phyloP scores from a whole-genome alignment of 1,140 invertebrate genomes.

The Aleiodes sp. region DNA sequence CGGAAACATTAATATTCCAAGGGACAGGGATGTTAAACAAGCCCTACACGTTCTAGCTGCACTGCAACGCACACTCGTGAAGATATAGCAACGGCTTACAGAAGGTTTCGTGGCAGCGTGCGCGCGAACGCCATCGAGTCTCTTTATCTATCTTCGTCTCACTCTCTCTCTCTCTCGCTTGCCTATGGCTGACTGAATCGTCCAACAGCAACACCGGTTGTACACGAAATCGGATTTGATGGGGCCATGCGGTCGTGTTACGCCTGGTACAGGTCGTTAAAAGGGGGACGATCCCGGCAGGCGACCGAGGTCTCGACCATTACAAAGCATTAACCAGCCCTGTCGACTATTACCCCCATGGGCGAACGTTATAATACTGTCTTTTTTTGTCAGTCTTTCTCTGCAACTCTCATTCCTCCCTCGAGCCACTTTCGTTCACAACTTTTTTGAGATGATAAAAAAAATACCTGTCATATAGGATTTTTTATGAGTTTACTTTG shows the following conservation, averaged over 20 bases:
- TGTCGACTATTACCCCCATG: constrained; percentile 33
- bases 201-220: constrained; percentile 21
- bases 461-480: not conserved
- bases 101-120: not conserved
- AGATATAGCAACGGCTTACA: not conserved
- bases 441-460: not conserved
- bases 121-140: not conserved
- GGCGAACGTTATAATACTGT: constrained; percentile 25
- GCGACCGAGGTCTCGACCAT: constrained; percentile 35
- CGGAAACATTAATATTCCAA: constrained; percentile 34
- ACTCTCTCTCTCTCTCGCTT: not conserved
- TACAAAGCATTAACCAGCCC: constrained; percentile 40
- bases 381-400: constrained; percentile 19
- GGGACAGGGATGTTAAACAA: constrained; percentile 29
- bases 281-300: constrained; percentile 37
- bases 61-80: not conserved
- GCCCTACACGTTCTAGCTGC: not conserved
- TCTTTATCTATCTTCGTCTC: no score
- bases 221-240: constrained; percentile 40
- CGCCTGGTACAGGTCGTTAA: constrained; percentile 40
- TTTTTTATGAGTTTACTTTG: not conserved
- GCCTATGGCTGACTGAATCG: no score
- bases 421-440: not conserved
- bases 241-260: constrained; percentile 41
- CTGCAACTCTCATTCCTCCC: not conserved